Conservation (phyloP, 2,113 vertebrate species). For the Chrysochloris asiatica region DNA sequence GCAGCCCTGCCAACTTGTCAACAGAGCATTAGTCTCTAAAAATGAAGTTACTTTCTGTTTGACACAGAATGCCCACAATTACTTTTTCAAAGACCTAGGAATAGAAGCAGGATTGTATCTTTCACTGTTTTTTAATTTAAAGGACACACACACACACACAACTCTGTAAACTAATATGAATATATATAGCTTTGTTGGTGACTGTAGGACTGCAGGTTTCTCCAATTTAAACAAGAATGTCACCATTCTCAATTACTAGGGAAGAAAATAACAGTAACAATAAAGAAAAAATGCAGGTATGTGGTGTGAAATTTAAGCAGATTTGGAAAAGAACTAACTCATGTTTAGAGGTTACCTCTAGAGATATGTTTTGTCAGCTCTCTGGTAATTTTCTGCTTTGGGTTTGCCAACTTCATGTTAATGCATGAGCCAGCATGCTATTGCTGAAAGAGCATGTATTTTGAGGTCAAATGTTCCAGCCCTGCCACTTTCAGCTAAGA, state of each 20-base stretch:
- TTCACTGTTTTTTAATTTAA: slow-evolving; percentile 52
- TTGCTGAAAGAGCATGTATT: background rate
- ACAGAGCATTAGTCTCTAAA: slow-evolving; percentile 21
- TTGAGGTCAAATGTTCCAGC: background rate
- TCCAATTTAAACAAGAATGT: slow-evolving; percentile 50
- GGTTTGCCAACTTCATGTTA: slow-evolving; percentile 13
- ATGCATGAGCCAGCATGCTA: background rate
- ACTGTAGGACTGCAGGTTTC: background rate
- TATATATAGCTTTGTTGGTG: background rate
- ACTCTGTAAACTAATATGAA: slow-evolving; percentile 14
- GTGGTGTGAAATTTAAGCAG: slow-evolving; percentile 70
- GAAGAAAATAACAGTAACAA: background rate
- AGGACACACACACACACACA: background rate
- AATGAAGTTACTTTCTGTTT: slow-evolving; percentile 47
- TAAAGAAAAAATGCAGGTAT: slow-evolving; percentile 46
- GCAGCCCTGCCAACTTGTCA: slow-evolving; percentile 55
- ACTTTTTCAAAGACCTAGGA: slow-evolving; percentile 41
- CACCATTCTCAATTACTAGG: slow-evolving; percentile 7
- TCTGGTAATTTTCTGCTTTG: slow-evolving; percentile 35
- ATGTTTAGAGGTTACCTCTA: background rate
- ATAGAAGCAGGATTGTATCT: slow-evolving; percentile 20
- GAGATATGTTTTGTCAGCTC: slow-evolving; percentile 59
- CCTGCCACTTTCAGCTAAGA: background rate
- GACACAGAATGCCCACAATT: background rate
- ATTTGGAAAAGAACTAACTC: slow-evolving; percentile 45